Percentiles rank a stretch among this genome's conserved stretches.
phyloP scores from a whole-genome alignment of 2,888 invertebrate species.

The Leptinotarsa haldemani region DNA sequence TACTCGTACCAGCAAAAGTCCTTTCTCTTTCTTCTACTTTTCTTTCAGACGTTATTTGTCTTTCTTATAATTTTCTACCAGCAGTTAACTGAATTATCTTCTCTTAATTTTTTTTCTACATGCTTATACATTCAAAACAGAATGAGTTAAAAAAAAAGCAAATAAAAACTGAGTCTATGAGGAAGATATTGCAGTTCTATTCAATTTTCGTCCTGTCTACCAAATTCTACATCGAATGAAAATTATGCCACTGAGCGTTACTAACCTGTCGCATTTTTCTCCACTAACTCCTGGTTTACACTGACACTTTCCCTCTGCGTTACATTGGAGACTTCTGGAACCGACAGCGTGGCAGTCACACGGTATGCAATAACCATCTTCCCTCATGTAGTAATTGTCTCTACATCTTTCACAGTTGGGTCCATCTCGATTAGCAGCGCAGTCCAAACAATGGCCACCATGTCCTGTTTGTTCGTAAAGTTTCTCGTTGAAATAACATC shows the following conservation, averaged over 20 bases:
- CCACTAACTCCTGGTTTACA: constrained; percentile 89
- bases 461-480: constrained; percentile 92
- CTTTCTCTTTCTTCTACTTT: no score
- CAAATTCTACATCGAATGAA: not conserved
- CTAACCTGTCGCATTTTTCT: constrained; percentile 83
- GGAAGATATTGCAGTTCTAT: no score
- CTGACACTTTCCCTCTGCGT: constrained; percentile 90
- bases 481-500: constrained; percentile 95
- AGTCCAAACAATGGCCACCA: constrained; percentile 96
- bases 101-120: no score
- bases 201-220: not conserved
- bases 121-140: no score
- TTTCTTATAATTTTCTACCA: no score
- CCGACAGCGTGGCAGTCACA: constrained; percentile 94
- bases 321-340: constrained; percentile 91
- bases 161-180: no score
- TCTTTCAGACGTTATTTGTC: no score
- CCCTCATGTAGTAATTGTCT: constrained; percentile 89
- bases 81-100: no score
- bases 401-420: constrained; percentile 96
- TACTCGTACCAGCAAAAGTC: no score
- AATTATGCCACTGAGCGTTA: not conserved
- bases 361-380: constrained; percentile 84
- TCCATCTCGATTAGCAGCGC: constrained; percentile 92
- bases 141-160: no score